Percentiles rank a stretch among this genome's conserved stretches.
Evolutionary conservation across 2,888 invertebrate genomes (phyloP).

Genomic region (Rambutsinella grinnellia): DNA sequence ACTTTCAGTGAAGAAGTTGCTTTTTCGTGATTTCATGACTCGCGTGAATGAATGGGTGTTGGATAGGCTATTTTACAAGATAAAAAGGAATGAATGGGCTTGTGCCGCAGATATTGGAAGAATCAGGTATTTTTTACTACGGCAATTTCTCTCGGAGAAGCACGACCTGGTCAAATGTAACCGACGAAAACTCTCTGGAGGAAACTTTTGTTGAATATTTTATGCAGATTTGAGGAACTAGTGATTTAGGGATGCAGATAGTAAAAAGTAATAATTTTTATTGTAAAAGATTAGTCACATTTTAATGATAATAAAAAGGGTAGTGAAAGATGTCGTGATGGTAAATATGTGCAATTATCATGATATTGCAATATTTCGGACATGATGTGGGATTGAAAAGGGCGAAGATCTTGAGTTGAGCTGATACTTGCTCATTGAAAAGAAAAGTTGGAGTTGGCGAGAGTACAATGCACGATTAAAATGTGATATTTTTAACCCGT

Average conservation of each 20-base stretch:
- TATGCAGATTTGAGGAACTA: neutral
- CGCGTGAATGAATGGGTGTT: neutral
- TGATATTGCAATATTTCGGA: too few relatives aligned
- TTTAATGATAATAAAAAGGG: neutral
- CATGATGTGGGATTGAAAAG: too few relatives aligned
- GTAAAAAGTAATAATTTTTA: neutral
- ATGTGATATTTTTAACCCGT: too few relatives aligned
- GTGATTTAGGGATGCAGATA: neutral
- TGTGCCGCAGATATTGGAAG: slow-evolving; percentile 18
- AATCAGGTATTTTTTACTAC: neutral
- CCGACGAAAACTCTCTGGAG: slow-evolving; percentile 10
- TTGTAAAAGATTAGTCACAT: neutral
- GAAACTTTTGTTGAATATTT: neutral
- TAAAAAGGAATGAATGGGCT: slow-evolving; percentile 31
- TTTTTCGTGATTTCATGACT: neutral
- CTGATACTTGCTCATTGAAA: too few relatives aligned
- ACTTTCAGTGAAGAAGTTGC: neutral
- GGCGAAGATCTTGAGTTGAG: too few relatives aligned
- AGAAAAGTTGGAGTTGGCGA: neutral
- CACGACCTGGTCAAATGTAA: slow-evolving; percentile 2
- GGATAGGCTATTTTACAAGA: neutral
- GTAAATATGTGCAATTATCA: too few relatives aligned
- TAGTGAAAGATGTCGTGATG: neutral
- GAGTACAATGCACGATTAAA: too few relatives aligned
- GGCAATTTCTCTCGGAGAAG: neutral